These are phyloP conservation scores for Aproaerema taeniolella DNA, from an alignment of 2,888 invertebrate genomes.

Conservation along the genomic window DNA sequence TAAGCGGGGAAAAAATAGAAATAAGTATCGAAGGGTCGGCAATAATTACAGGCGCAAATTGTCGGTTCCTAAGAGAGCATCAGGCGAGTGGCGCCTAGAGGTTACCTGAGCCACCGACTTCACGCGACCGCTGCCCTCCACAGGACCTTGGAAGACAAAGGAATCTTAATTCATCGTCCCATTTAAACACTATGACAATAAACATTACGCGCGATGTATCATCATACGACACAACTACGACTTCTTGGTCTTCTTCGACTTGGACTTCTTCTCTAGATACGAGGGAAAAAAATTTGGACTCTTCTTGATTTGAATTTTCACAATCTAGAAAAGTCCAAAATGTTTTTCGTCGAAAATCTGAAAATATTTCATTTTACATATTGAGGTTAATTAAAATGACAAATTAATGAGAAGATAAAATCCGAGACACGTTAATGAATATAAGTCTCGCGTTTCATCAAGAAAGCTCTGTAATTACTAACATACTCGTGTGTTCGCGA, in stretches of 20 bases:
- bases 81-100: slow-evolving; percentile 64
- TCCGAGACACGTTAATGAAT: slow-evolving; percentile 45
- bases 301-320: no score
- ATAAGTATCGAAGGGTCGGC: slow-evolving; percentile 77
- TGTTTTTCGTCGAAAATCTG: no score
- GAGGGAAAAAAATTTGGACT: no score
- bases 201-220: no score
- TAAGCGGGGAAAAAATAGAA: slow-evolving; percentile 73
- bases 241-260: no score
- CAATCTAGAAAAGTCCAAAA: no score
- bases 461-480: slow-evolving; percentile 58
- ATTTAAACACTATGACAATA: no score
- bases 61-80: slow-evolving; percentile 68
- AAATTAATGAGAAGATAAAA: slow-evolving; percentile 55
- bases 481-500: slow-evolving; percentile 40
- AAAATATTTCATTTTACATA: no score
- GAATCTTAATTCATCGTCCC: background rate
- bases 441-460: slow-evolving; percentile 51
- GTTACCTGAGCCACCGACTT: slow-evolving; percentile 60
- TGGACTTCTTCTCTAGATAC: no score
- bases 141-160: slow-evolving; percentile 6
- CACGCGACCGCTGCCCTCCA: slow-evolving; percentile 46
- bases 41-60: slow-evolving; percentile 77
- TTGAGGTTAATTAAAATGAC: slow-evolving; percentile 49
- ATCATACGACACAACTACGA: no score